A percentile compares a stretch with the other conserved stretches of the same genome.
phyloP scores from a whole-genome alignment of 2,797 vertebrate species.

The Amblyopsis hoosieri region DNA sequence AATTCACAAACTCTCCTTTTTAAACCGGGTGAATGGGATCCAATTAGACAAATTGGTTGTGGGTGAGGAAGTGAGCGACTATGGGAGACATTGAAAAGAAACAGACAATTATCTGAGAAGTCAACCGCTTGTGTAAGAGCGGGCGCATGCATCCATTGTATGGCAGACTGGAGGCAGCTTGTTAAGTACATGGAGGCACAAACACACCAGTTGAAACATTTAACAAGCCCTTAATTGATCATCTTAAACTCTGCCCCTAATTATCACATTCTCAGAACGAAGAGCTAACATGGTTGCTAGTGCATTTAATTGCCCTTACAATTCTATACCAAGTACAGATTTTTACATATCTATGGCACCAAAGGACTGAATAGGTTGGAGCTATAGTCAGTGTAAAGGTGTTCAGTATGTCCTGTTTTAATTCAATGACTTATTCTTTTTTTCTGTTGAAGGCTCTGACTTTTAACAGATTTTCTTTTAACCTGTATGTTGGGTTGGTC shows the following conservation, averaged over 20 bases:
- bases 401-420: no score
- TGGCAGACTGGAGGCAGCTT: conserved; percentile 64
- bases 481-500: no score
- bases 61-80: conserved; percentile 46
- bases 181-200: conserved; percentile 68
- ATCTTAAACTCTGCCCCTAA: conserved; percentile 74
- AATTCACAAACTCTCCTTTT: conserved; percentile 31
- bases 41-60: conserved; percentile 38
- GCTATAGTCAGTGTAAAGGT: not conserved
- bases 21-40: conserved; percentile 38
- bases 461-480: no score
- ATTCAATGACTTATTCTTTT: no score
- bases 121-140: conserved; percentile 66
- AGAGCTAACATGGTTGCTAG: conserved; percentile 80
- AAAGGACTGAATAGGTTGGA: conserved; percentile 38
- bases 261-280: conserved; percentile 81
- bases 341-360: conserved; percentile 75
- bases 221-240: conserved; percentile 78
- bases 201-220: conserved; percentile 63
- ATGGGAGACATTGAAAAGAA: conserved; percentile 54
- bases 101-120: conserved; percentile 77
- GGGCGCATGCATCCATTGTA: conserved; percentile 69
- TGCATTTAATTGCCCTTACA: conserved; percentile 73
- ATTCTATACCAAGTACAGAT: conserved; percentile 45
- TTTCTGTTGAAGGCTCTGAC: no score